Evolutionary conservation across 2,113 vertebrate species (phyloP).

Genomic region (Zosterops hypoxanthus): DNA sequence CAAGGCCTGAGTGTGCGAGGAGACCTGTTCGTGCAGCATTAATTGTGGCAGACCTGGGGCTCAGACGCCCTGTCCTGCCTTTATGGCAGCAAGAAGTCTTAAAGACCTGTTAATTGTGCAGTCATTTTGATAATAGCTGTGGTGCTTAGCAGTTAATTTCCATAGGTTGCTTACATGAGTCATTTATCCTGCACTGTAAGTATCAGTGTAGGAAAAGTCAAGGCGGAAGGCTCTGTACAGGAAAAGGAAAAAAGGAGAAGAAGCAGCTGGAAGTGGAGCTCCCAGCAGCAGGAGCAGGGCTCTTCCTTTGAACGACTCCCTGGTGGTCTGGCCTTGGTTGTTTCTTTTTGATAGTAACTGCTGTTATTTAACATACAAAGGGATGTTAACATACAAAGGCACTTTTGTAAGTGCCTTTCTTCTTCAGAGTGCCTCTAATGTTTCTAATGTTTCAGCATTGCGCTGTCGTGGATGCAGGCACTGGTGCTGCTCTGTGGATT

Average conservation of each 20-base stretch:
- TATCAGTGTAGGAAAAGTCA: neutral
- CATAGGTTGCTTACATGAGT: neutral
- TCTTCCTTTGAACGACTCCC: neutral
- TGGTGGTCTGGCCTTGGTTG: neutral
- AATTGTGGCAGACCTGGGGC: neutral
- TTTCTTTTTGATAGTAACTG: slow-evolving; percentile 4
- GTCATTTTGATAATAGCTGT: neutral
- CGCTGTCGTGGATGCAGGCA: neutral
- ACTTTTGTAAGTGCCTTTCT: slow-evolving; percentile 36
- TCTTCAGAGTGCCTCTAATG: neutral
- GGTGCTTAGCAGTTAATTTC: neutral
- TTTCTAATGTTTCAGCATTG: slow-evolving; percentile 23
- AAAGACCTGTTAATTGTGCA: neutral
- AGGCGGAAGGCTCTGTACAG: neutral
- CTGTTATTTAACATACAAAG: neutral
- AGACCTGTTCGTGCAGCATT: neutral
- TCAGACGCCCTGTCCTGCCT: fast-evolving
- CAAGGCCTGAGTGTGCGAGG: neutral
- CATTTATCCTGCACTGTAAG: neutral
- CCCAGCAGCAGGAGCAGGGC: neutral
- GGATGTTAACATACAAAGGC: neutral
- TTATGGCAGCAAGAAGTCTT: neutral
- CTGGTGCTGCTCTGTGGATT: neutral
- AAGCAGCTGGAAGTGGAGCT: neutral
- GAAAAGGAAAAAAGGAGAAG: neutral